Percentiles rank a stretch among this genome's conserved stretches.
These are phyloP conservation scores for Holothuria leucospilota DNA, from an alignment of 53 echinoderm and acorn worm species.

Conservation along the genomic window DNA sequence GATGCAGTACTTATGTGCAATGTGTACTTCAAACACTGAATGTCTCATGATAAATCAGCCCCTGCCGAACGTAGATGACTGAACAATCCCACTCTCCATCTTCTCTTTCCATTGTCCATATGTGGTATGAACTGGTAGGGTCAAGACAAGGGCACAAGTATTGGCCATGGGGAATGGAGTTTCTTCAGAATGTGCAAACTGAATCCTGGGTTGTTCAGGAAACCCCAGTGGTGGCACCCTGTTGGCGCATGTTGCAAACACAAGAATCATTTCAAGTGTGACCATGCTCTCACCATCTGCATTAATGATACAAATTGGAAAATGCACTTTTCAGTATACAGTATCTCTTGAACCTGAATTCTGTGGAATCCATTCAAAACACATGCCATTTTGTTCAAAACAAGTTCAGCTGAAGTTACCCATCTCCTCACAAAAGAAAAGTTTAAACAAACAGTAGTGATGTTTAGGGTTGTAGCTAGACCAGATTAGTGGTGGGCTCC, in stretches of 20 bases:
- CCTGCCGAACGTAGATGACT: not conserved
- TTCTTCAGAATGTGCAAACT: not conserved
- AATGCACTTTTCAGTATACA: too few species aligned
- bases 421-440: too few species aligned
- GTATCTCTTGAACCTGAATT: not conserved
- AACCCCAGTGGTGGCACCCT: not conserved
- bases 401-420: too few species aligned
- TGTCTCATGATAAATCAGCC: not conserved
- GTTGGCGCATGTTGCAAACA: not conserved
- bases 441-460: too few species aligned
- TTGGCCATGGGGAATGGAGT: not conserved
- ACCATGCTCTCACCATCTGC: constrained; percentile 13
- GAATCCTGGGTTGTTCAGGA: not conserved
- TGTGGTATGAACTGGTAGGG: not conserved
- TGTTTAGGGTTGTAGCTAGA: too few species aligned
- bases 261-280: not conserved
- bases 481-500: too few species aligned
- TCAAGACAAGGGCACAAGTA: not conserved
- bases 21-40: not conserved
- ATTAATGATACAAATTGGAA: not conserved
- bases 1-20: too few species aligned
- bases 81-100: not conserved
- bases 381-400: too few species aligned
- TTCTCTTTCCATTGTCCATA: not conserved
- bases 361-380: too few species aligned